phyloP scores from a whole-genome alignment of 2,888 invertebrate species.

The Resseliella maxima region DNA sequence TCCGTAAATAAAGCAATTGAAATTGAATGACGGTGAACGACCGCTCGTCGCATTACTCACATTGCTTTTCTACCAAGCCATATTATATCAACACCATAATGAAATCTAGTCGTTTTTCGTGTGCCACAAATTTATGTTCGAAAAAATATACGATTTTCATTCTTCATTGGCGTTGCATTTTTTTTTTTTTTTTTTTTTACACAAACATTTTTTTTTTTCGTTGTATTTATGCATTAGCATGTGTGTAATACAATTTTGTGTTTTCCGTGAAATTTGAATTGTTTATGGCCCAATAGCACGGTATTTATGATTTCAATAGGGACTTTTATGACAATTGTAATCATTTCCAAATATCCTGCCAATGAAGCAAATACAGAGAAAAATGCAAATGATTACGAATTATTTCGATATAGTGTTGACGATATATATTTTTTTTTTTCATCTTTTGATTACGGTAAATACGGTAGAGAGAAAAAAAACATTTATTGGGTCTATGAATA shows the following conservation, averaged over 20 bases:
- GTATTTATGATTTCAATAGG: neutral
- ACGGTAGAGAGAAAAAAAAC: neutral
- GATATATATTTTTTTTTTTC: neutral
- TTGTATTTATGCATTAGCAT: neutral
- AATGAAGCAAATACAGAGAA: neutral
- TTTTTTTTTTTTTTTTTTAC: neutral
- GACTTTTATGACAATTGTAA: slow-evolving; percentile 36
- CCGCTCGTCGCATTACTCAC: neutral
- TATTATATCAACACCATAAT: neutral
- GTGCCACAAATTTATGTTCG: slow-evolving; percentile 41
- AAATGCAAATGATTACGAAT: slow-evolving; percentile 54
- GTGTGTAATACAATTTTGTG: neutral
- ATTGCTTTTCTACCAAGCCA: neutral
- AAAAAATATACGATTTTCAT: neutral
- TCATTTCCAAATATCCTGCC: neutral
- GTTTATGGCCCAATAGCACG: slow-evolving; percentile 41
- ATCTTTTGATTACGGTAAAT: neutral
- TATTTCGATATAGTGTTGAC: neutral
- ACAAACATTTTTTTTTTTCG: neutral
- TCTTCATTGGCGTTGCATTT: neutral
- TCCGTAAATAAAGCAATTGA: slow-evolving; percentile 43
- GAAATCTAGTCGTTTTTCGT: neutral
- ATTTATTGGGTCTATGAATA: slow-evolving; percentile 30
- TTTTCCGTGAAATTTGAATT: slow-evolving; percentile 18
- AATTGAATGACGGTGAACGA: slow-evolving; percentile 3